Evolutionary conservation across 2,797 vertebrate genomes (phyloP), one percentile per base, ranked within the genome.

Genomic region (Melanotaenia boesemani): DNA sequence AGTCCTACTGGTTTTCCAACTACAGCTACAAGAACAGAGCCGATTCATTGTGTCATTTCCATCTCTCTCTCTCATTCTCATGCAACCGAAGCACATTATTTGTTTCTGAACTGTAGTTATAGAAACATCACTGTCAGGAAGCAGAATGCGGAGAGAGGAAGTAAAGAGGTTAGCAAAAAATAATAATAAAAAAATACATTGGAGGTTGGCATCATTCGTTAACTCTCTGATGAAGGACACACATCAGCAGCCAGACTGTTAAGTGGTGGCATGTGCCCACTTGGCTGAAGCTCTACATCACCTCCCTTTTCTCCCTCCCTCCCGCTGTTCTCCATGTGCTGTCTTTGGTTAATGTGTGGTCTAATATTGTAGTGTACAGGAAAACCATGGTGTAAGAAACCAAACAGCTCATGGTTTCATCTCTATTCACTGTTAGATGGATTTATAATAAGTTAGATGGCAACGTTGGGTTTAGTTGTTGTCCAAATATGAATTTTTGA

Each of bases 181-280:
- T 26, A 26, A 26, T 26, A n/a, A n/a, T n/a, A 46, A 46, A 20
- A 41, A 41, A 44, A 16, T 15, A 46, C 44, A 6, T 5, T 46
- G 44, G 16, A 6, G 44, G 16, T 54, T 24, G 13, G 52, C 12
- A 63, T 55, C 73, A 52, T 81, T 82, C 72, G 88, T 20, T 48
- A 48, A 84, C 46, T 81, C 71, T 76, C 77, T 63, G 70, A 76
- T 72, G 63, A 72, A 81, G 74, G 80, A 77, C 57, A 68, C 60
- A 15, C 41, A 79, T 78, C 72, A 79, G 80, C 39, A 64, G 70
- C 59, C 68, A 77, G 72, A 75, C 64, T 75, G 81, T 68, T 74
- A 69, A 74, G 70, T 39, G 59, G 71, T 91, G 85, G 86, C 81
- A 79, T 70, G 74, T 24, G 55, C 80, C 77, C 82, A 86, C 84